Evolutionary conservation across 2,113 vertebrate species (phyloP).

Genomic region (Spea multiplicata): DNA sequence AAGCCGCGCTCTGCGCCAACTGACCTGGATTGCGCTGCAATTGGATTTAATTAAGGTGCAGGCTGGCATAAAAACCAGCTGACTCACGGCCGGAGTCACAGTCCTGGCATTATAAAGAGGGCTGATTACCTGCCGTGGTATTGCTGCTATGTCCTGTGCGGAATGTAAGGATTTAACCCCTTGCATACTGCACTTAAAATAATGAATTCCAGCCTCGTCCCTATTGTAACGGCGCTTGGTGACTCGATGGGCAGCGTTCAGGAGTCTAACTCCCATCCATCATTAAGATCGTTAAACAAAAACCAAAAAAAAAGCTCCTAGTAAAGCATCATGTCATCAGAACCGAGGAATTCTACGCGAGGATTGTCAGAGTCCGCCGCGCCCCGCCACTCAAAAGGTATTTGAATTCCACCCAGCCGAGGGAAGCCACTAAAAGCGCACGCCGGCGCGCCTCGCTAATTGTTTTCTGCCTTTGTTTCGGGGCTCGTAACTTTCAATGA

Average conservation of each 20-base stretch:
- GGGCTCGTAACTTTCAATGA: conserved; percentile 27
- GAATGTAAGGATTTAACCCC: too few relatives aligned
- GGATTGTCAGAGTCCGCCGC: not conserved
- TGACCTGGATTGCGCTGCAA: conserved; percentile 29
- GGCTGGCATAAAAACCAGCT: not conserved
- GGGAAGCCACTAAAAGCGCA: conserved; percentile 2
- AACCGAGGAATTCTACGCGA: not conserved
- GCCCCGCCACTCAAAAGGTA: conserved; percentile 16
- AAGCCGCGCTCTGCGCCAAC: not conserved
- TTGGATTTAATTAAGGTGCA: conserved; percentile 27
- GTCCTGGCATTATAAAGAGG: not conserved
- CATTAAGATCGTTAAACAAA: not conserved
- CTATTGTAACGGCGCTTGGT: too few relatives aligned
- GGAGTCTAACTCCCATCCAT: not conserved
- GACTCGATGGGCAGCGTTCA: not conserved
- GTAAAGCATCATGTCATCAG: not conserved
- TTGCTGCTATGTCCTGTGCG: not conserved
- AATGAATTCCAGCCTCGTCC: too few relatives aligned
- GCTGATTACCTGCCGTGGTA: not conserved
- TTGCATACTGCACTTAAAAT: too few relatives aligned
- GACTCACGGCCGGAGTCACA: conserved; percentile 3
- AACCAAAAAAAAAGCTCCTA: not conserved
- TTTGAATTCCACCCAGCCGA: conserved; percentile 15
- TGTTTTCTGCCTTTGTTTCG: conserved; percentile 41
- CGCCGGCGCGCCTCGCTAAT: conserved; percentile 23